Evolutionary conservation across 2,888 invertebrate genomes (phyloP), one percentile per base, ranked within the genome.

Genomic region (Gari tellinella): DNA sequence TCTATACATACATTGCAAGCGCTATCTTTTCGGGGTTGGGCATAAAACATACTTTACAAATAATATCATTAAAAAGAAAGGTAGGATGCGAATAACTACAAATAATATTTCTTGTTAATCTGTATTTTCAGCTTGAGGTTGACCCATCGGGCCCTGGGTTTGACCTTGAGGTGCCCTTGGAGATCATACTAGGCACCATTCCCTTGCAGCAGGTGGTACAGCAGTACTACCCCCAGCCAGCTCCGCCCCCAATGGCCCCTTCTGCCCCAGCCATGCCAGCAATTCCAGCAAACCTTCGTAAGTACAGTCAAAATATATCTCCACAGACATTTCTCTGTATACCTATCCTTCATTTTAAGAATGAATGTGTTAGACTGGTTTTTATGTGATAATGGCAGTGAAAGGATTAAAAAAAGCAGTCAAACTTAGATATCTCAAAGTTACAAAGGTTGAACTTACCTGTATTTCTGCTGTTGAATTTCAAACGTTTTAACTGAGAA

Each of bases 131-230:
- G 89, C 63, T 89, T n/a, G 78, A 83, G 41, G 85, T 86, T 7
- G 82, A 83, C 40, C 88, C 90, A 0, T 72, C 87, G 3, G 90
- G 89, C 14, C 84, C 86, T 7, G 81, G 82, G 5, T 80, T 86
- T 63, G 85, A 88, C 57, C 83, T 90, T 15, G 82, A 85, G 19
- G 85, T 90, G 17, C 89, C 89, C 5, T 58, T 90, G n/a, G 86
- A 89, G 26, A 72, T 90, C 40, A 78, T 90, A 25, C 81, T 90
- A 31, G 90, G 90, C 48, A 88, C 89, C 5, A 83, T 88, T 40
- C 90, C 90, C 1, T 73, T 89, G 10, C 78, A 72, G 1, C 72
- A 70, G 49, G 77, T 83, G 5, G 74, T 85, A 7, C 77, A 81
- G 48, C 74, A 75, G 40, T 72, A 61, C 14, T 56, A 37, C 21